Conservation (phyloP, 2,797 vertebrate species). For the Sebastes minor region DNA sequence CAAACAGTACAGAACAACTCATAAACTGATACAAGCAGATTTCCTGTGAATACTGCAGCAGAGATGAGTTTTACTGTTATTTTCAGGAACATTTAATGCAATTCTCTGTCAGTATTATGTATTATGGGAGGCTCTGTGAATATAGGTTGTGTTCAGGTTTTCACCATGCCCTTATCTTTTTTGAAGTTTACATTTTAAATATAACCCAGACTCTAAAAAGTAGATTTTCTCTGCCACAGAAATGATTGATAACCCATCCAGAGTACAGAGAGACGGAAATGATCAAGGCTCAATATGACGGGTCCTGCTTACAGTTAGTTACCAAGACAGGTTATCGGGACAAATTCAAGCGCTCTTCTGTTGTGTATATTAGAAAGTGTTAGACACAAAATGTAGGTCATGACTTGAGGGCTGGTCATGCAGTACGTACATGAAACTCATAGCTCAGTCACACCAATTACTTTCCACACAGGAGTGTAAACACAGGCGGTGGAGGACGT, state of each 20-base stretch:
- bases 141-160: too few species aligned
- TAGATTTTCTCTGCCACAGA: background rate
- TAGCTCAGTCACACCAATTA: background rate
- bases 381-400: slow-evolving; percentile 1
- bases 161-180: too few species aligned
- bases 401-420: background rate
- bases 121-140: too few species aligned
- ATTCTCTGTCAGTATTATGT: too few species aligned
- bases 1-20: too few species aligned
- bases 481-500: rapidly evolving
- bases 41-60: too few species aligned
- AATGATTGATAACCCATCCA: background rate
- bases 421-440: background rate
- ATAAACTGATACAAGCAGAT: too few species aligned
- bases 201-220: too few species aligned
- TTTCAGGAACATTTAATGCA: too few species aligned
- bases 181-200: too few species aligned
- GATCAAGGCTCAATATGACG: background rate
- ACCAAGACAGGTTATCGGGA: background rate
- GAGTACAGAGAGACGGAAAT: background rate
- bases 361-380: background rate
- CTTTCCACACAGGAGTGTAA: background rate
- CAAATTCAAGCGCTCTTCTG: background rate
- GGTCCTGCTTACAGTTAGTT: background rate
- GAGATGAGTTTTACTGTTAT: too few species aligned